Evolutionary conservation across 1,140 invertebrate genomes (phyloP).

Genomic region (Halictus rubicundus): DNA sequence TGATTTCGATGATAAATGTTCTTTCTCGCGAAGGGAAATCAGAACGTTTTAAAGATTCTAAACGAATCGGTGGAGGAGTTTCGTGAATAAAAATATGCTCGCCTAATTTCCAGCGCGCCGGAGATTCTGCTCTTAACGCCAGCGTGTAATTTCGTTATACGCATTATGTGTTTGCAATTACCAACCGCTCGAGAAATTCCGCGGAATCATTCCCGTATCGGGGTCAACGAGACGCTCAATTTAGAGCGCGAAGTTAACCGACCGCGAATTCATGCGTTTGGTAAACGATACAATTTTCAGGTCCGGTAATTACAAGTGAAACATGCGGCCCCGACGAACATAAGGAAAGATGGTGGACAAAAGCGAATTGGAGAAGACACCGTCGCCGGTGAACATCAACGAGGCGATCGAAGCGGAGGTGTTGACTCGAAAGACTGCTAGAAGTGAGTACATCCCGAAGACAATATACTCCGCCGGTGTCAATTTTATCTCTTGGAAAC

Average conservation of each 20-base stretch:
- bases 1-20: too few relatives aligned
- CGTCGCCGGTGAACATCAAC: slow-evolving; percentile 65
- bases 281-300: slow-evolving; percentile 17
- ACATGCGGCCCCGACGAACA: slow-evolving; percentile 7
- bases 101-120: too few relatives aligned
- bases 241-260: neutral
- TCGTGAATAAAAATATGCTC: too few relatives aligned
- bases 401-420: slow-evolving; percentile 69
- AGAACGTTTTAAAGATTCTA: too few relatives aligned
- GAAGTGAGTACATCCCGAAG: slow-evolving; percentile 62
- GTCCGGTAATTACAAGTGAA: neutral
- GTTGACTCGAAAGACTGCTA: slow-evolving; percentile 71
- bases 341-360: slow-evolving; percentile 64
- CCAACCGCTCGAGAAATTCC: too few relatives aligned
- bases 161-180: too few relatives aligned
- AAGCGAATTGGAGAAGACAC: slow-evolving; percentile 57
- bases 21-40: too few relatives aligned
- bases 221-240: neutral
- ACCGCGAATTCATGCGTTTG: neutral
- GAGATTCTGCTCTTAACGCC: too few relatives aligned
- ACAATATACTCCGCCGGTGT: neutral
- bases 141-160: too few relatives aligned
- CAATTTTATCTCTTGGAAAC: too few relatives aligned
- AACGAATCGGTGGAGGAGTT: too few relatives aligned
- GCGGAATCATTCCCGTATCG: too few relatives aligned